Percentiles rank a stretch among this genome's conserved stretches.
These are phyloP conservation scores for Myathropa florea DNA, from an alignment of 2,888 invertebrate species.

Conservation along the genomic window DNA sequence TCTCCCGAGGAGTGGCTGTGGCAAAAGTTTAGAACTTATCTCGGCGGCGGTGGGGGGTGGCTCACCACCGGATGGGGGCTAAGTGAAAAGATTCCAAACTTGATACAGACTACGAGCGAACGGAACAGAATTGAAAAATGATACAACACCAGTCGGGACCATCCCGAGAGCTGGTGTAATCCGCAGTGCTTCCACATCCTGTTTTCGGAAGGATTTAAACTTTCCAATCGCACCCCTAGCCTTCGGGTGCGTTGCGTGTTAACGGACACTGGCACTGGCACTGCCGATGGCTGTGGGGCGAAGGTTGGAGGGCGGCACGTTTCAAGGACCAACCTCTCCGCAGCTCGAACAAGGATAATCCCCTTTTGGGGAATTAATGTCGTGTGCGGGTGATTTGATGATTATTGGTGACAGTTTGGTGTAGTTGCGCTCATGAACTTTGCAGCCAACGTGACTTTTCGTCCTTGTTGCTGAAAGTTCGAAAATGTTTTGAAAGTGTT, in stretches of 20 bases:
- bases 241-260: slow-evolving; percentile 40
- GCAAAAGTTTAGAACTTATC: slow-evolving; percentile 58
- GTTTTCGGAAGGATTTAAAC: slow-evolving; percentile 20
- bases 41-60: not conserved
- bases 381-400: slow-evolving; percentile 67
- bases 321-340: slow-evolving; percentile 45
- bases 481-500: slow-evolving; percentile 43
- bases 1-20: slow-evolving; percentile 26
- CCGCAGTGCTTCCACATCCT: slow-evolving; percentile 26
- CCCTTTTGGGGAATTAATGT: slow-evolving; percentile 58
- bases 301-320: slow-evolving; percentile 10
- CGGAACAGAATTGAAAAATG: slow-evolving; percentile 48
- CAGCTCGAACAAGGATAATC: slow-evolving; percentile 49
- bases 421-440: slow-evolving; percentile 45
- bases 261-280: slow-evolving; percentile 7
- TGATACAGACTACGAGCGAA: slow-evolving; percentile 39
- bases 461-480: slow-evolving; percentile 19
- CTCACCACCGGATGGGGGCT: not conserved
- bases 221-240: not conserved
- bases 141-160: slow-evolving; percentile 50
- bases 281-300: not conserved
- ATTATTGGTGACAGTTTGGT: slow-evolving; percentile 62
- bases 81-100: slow-evolving; percentile 56
- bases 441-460: slow-evolving; percentile 14
- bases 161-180: slow-evolving; percentile 15